These are phyloP conservation scores for Drosophila silvestris DNA, from an alignment of 2,888 invertebrate species.

Conservation along the genomic window DNA sequence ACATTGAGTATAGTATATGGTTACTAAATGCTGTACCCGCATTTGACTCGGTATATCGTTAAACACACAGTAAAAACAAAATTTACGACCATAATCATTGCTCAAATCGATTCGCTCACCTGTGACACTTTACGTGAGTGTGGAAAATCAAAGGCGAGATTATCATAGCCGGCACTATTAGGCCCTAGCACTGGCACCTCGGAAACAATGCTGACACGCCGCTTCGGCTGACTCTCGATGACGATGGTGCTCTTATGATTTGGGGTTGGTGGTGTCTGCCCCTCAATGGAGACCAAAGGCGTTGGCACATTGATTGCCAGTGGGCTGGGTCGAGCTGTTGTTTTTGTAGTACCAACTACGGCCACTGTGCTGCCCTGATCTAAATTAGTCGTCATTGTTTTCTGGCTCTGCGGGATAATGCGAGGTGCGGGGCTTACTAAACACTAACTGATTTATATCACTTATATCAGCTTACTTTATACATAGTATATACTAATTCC, in stretches of 20 bases:
- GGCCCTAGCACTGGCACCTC: conserved; percentile 85
- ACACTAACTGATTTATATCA: conserved; percentile 1
- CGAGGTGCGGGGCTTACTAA: not conserved
- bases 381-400: conserved; percentile 53
- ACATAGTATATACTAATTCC: conserved; percentile 22
- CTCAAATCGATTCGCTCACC: conserved; percentile 63
- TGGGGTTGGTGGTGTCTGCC: conserved; percentile 36
- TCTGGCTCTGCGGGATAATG: conserved; percentile 35
- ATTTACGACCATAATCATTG: conserved; percentile 15
- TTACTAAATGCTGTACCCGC: not conserved
- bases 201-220: conserved; percentile 88
- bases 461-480: conserved; percentile 37
- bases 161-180: conserved; percentile 87
- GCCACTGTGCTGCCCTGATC: conserved; percentile 37
- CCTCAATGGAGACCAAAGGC: conserved; percentile 34
- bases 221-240: conserved; percentile 85
- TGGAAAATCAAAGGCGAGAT: conserved; percentile 88
- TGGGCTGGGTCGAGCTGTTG: conserved; percentile 31
- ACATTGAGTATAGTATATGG: not conserved
- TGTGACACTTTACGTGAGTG: conserved; percentile 85
- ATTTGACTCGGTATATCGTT: not conserved
- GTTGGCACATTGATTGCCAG: conserved; percentile 33
- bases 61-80: conserved; percentile 14
- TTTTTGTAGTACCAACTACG: not conserved
- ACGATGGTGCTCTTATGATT: conserved; percentile 69